phyloP scores from a whole-genome alignment of 1,140 invertebrate genomes.

The Cardiocondyla obscurior region DNA sequence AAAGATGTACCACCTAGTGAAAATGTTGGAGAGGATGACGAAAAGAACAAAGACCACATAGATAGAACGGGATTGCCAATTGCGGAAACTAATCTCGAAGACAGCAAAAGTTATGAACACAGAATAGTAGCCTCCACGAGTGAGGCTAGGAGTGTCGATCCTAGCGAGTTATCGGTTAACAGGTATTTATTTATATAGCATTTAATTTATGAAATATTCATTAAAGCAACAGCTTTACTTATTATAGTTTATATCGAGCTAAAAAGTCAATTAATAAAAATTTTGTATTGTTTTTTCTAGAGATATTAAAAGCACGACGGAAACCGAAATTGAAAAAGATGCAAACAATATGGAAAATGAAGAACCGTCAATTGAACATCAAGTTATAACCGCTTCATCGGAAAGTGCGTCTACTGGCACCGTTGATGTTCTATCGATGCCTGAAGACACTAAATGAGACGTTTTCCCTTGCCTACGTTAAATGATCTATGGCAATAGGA shows the following conservation, averaged over 20 bases:
- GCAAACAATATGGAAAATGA: not conserved
- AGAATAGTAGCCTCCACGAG: slow-evolving; percentile 52
- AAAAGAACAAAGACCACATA: slow-evolving; percentile 27
- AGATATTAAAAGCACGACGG: not conserved
- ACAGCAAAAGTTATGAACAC: slow-evolving; percentile 37
- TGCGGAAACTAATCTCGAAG: slow-evolving; percentile 43
- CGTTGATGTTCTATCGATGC: not conserved
- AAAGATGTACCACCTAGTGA: slow-evolving; percentile 22
- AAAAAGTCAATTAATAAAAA: not conserved
- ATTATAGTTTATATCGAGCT: no score
- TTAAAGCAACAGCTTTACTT: no score
- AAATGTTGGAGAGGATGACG: slow-evolving; percentile 16
- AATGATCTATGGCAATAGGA: slow-evolving; percentile 67
- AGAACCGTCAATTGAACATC: not conserved
- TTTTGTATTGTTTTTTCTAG: not conserved
- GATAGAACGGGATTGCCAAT: not conserved
- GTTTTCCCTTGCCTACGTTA: slow-evolving; percentile 36
- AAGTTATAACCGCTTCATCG: not conserved
- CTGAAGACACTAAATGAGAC: slow-evolving; percentile 66
- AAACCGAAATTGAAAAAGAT: not conserved
- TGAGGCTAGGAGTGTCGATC: slow-evolving; percentile 70
- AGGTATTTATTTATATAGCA: slow-evolving; percentile 64
- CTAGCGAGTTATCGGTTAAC: slow-evolving; percentile 54
- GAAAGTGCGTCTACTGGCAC: not conserved
- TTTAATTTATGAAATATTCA: not conserved